Base-by-base conservation (phyloP, 2,113 vertebrate species). In the Spheniscus mendiculus region DNA sequence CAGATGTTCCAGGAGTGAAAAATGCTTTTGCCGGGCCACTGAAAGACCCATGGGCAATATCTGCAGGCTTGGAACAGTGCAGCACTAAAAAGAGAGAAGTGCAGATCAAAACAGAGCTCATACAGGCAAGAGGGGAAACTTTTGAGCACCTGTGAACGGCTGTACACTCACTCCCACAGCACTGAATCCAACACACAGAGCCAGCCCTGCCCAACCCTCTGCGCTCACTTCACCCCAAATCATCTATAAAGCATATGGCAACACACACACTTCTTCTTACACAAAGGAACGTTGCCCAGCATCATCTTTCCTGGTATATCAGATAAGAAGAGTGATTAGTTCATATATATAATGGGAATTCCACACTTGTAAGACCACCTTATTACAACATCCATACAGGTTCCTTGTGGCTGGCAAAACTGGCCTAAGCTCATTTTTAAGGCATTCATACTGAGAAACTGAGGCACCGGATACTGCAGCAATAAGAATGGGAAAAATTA, bases 41-140 rank as follows among this genome's bases (percentile, higher is more conserved):
- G 55, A 92, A 89, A 74, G 6, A 86, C 49, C 96, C 94, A 1
- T 95, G 90, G 25, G 40, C 21, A 50, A 96, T 89, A 49, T 42
- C 11, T 49, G 83, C 42, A 52, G 96, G 93, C 84, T 89, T 78
- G 78, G 66, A 63, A 80, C 97, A 97, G 69, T 14, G 69, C 83
- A 38, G 34, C 12, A 2, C 95, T 98, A 45, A 73, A 84, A 82
- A 87, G 53, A 89, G 89, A 95, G 49, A 69, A 0, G 8, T 17
- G 8, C 45, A 47, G 55, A 38, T 90, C 34, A 69, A 81, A 87
- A 27, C 29, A 65, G 29, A 30, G 78, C 25, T 87, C 62, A 4
- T 6, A 45, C 17, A 38, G 55, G 12, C 26, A 49, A 63, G 69
- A 79, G 23, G 38, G 32, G 10, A 63, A 87, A 30, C 21, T 53